These are phyloP conservation scores for Holacanthus passer DNA, from an alignment of 2,113 vertebrate species.

Conservation along the genomic window DNA sequence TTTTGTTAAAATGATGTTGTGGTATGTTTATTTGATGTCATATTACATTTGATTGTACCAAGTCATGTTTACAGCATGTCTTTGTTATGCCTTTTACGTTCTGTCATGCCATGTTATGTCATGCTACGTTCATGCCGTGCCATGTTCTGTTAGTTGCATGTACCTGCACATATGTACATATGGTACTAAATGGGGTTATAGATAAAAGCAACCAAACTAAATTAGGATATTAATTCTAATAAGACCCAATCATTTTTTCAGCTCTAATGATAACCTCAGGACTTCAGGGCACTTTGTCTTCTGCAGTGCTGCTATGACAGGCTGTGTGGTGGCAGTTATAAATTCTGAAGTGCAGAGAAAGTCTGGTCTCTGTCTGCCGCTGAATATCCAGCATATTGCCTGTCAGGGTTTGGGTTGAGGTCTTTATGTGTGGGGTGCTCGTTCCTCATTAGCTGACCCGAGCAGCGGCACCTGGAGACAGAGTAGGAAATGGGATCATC, in stretches of 20 bases:
- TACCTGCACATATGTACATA: not conserved
- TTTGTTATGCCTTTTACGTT: not conserved
- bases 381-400: not conserved
- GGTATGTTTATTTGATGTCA: not conserved
- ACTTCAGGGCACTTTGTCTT: not conserved
- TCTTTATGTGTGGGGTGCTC: not conserved
- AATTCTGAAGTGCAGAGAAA: not conserved
- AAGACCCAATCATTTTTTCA: not conserved
- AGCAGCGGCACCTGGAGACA: constrained; percentile 47
- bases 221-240: not conserved
- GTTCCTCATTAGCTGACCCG: constrained; percentile 8
- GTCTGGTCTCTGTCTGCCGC: not conserved
- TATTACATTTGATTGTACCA: too few species aligned
- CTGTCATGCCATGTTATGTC: not conserved
- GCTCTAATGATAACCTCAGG: not conserved
- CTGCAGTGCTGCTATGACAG: not conserved
- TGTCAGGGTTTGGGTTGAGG: not conserved
- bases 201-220: constrained; percentile 1
- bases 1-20: too few species aligned
- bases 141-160: constrained; percentile 20
- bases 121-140: not conserved
- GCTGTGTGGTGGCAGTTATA: not conserved
- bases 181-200: not conserved
- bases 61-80: not conserved
- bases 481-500: constrained; percentile 55